Evolutionary conservation across 1,140 invertebrate species (phyloP), one percentile per base, ranked within the genome.

Genomic region (Diploscapter pachys): DNA sequence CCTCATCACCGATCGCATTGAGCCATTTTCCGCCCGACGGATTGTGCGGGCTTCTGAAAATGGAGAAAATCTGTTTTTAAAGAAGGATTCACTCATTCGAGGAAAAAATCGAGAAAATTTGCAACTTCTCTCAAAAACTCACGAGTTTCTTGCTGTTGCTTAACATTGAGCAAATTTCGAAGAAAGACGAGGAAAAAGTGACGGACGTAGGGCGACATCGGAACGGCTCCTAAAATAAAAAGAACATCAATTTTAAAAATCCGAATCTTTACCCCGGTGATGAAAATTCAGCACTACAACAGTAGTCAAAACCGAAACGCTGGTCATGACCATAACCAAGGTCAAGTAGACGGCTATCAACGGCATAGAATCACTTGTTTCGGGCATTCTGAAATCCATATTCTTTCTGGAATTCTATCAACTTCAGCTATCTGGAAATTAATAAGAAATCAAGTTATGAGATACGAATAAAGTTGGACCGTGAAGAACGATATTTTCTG

Each of bases 321-420:
- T 88, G 6, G 88, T 88, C 72, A 90, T 88, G 13, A 84, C 85
- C 86, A 87, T 87, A 4, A 86, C 86, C 8, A 86, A 72, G 5
- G 86, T 87, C 55, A 87, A 79, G 72, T 87, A 87, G 49, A 87
- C 85, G 52, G 92, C 93, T 80, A 95, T 94, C 50, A 95, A 87
- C 4, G 93, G 93, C 65, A 89, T 81, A 2, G 91, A 93, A 86
- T 94, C 93, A 81, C 93, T 92, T 0, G 93, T 94, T 0, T 93
- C 93, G 9, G 93, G 93, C 80, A 94, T 88, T 59, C 31, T 31
- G 31, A 31, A 31, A 31, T 31, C 31, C 31, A 31, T 31, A 31
- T 31, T 31, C 31, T 31, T 31, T 31, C 31, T 31, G 31, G 31
- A 31, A 31, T 31, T 31, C 31, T 31, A 31, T 31, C 31, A 31